Conservation (phyloP, 2,797 vertebrate species). For the Sebastolobus altivelis region DNA sequence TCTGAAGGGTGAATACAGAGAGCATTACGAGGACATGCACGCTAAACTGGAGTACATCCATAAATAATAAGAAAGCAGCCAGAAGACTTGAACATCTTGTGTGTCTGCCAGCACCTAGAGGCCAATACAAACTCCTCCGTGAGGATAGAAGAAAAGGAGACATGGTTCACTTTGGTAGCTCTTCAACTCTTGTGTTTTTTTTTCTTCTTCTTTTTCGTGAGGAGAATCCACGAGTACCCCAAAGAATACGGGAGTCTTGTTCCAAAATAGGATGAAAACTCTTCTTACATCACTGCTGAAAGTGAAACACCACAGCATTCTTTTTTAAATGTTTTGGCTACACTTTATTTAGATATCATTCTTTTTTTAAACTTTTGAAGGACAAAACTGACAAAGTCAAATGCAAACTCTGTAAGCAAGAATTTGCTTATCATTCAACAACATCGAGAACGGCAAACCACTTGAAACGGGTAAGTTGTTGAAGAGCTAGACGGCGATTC, state of each 20-base stretch:
- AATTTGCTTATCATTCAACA: not conserved
- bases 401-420: not conserved
- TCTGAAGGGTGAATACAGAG: slow-evolving; percentile 47
- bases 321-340: not conserved
- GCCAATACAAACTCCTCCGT: slow-evolving; percentile 43
- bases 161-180: slow-evolving; percentile 24
- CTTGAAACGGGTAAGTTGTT: not conserved
- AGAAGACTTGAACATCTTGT: slow-evolving; percentile 43
- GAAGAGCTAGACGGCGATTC: not conserved
- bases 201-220: not conserved
- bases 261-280: slow-evolving; percentile 20
- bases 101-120: slow-evolving; percentile 54
- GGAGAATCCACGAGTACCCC: not conserved
- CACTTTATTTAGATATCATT: not conserved
- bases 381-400: not conserved
- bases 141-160: not conserved
- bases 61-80: slow-evolving; percentile 66
- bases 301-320: not conserved
- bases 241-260: not conserved
- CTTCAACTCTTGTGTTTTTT: not conserved
- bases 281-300: not conserved
- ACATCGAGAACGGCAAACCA: not conserved
- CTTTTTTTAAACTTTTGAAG: not conserved
- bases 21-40: slow-evolving; percentile 49
- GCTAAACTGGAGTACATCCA: slow-evolving; percentile 55